Evolutionary conservation across 2,797 vertebrate species (phyloP).

Genomic region (Urosaurus nigricauda): DNA sequence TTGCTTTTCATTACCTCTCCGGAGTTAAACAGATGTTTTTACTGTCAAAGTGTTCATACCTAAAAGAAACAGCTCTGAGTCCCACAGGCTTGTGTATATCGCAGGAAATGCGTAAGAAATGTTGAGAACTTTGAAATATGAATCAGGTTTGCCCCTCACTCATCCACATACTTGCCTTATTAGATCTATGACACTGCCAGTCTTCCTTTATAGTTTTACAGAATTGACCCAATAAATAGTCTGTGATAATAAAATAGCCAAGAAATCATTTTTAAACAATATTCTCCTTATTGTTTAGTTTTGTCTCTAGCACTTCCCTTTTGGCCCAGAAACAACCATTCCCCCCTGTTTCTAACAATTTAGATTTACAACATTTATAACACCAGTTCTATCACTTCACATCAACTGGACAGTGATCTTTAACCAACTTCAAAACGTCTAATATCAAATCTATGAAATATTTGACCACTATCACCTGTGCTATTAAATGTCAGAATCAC

Average conservation of each 20-base stretch:
- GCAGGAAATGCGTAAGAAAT: not conserved
- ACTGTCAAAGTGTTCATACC: not conserved
- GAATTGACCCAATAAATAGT: not conserved
- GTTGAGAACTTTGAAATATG: not conserved
- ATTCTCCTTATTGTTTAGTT: not conserved
- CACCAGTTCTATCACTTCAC: conserved; percentile 73
- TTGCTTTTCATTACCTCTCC: not conserved
- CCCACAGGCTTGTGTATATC: not conserved
- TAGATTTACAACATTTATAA: conserved; percentile 70
- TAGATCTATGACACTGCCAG: not conserved
- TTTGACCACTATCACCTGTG: conserved; percentile 77
- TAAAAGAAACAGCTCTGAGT: not conserved
- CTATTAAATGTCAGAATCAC: conserved; percentile 82
- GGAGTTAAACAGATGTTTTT: not conserved
- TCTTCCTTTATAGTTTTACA: not conserved
- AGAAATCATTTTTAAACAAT: not conserved
- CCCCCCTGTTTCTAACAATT: conserved; percentile 45
- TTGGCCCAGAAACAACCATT: conserved; percentile 43
- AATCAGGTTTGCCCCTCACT: not conserved
- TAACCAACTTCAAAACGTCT: conserved; percentile 75
- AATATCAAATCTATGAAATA: conserved; percentile 76
- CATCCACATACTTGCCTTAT: not conserved
- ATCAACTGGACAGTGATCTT: conserved; percentile 71
- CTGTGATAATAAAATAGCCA: not conserved
- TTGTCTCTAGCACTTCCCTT: not conserved